Conservation (phyloP, 1,140 invertebrate genomes). For the Eciton burchellii region DNA sequence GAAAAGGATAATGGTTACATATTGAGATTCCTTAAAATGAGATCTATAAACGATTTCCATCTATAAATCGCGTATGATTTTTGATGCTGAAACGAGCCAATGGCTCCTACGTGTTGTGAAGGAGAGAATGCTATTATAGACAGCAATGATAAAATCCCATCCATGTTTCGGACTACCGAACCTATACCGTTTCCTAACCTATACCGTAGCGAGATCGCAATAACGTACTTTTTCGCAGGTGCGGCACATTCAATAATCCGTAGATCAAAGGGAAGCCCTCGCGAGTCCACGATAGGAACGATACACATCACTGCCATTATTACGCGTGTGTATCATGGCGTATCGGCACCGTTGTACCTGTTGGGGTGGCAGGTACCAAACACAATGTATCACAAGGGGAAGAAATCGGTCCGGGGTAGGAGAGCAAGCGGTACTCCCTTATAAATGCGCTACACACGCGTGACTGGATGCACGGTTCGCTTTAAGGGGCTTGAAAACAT, state of each 20-base stretch:
- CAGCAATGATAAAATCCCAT: not conserved
- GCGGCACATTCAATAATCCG: slow-evolving; percentile 77
- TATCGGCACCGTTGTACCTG: slow-evolving; percentile 77
- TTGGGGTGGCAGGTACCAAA: slow-evolving; percentile 83
- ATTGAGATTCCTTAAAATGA: not conserved
- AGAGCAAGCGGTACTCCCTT: slow-evolving; percentile 5
- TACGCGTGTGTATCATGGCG: slow-evolving; percentile 58
- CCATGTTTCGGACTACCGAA: slow-evolving; percentile 56
- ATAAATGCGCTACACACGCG: slow-evolving; percentile 77
- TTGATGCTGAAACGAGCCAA: not conserved
- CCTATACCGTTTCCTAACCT: slow-evolving; percentile 78
- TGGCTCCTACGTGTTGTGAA: not conserved
- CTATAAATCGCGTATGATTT: not conserved
- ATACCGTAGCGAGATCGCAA: slow-evolving; percentile 50
- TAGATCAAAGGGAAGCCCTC: slow-evolving; percentile 80
- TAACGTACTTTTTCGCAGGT: slow-evolving; percentile 75
- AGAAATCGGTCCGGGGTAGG: slow-evolving; percentile 59
- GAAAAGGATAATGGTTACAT: not conserved
- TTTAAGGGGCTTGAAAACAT: slow-evolving; percentile 68
- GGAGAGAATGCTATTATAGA: not conserved
- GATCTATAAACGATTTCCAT: no score
- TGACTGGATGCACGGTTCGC: slow-evolving; percentile 70
- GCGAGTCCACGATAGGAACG: slow-evolving; percentile 58
- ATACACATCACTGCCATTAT: slow-evolving; percentile 77
- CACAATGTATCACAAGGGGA: slow-evolving; percentile 79